Evolutionary conservation across 1,140 invertebrate genomes (phyloP).

Genomic region (Apis florea): DNA sequence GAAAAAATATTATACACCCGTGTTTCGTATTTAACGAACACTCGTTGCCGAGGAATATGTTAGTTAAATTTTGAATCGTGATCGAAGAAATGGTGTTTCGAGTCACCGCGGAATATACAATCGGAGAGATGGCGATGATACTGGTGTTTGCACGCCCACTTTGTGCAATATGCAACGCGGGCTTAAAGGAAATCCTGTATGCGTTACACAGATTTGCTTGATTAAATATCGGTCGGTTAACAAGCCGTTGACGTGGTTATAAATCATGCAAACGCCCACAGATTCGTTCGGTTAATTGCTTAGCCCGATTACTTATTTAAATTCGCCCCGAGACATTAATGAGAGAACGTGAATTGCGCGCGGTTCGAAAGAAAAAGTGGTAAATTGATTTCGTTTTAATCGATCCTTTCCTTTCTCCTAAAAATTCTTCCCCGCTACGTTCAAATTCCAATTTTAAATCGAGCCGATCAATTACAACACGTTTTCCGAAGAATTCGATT

Average conservation of each 20-base stretch:
- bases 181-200: constrained; percentile 4
- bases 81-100: too few relatives aligned
- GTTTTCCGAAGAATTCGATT: too few relatives aligned
- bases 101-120: too few relatives aligned
- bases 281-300: constrained; percentile 13
- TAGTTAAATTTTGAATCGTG: too few relatives aligned
- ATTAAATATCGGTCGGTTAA: constrained; percentile 17
- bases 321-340: constrained; percentile 1
- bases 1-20: too few relatives aligned
- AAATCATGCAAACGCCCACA: background rate
- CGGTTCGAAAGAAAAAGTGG: background rate
- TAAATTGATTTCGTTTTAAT: background rate
- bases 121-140: background rate
- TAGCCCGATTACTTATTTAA: constrained; percentile 24
- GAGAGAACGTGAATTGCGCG: background rate
- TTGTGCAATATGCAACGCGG: background rate
- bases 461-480: too few relatives aligned
- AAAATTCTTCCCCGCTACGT: too few relatives aligned
- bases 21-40: too few relatives aligned
- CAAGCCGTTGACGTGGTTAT: background rate
- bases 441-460: too few relatives aligned
- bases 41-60: too few relatives aligned
- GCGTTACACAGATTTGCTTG: constrained; percentile 3
- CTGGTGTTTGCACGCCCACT: background rate
- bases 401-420: too few relatives aligned